These are phyloP conservation scores for Ranitomeya imitator DNA, from an alignment of 2,113 vertebrate species.

Conservation along the genomic window DNA sequence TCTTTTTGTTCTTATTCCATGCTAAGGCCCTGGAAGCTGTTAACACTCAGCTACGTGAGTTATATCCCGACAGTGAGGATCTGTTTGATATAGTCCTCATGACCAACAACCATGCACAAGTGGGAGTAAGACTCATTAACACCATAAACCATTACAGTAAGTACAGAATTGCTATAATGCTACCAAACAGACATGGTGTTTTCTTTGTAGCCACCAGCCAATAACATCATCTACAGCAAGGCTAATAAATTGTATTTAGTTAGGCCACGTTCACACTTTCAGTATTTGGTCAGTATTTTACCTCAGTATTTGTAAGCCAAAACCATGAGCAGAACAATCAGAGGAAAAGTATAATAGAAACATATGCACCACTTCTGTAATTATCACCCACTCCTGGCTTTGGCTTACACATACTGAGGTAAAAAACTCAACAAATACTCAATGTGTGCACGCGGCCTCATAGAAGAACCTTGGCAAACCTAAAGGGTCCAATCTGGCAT, in stretches of 20 bases:
- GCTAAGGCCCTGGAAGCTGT: constrained; percentile 93
- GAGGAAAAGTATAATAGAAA: too few species aligned
- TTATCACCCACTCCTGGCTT: too few species aligned
- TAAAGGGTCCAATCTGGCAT: not conserved
- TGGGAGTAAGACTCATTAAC: constrained; percentile 92
- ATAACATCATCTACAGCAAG: not conserved
- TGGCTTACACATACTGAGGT: too few species aligned
- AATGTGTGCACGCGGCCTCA: too few species aligned
- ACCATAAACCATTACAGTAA: constrained; percentile 94
- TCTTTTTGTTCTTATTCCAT: not conserved
- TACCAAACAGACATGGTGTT: not conserved
- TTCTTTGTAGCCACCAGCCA: not conserved
- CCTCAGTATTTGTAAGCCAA: too few species aligned
- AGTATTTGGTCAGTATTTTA: too few species aligned
- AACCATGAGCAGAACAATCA: too few species aligned
- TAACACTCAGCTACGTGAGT: constrained; percentile 81
- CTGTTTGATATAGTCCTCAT: constrained; percentile 94
- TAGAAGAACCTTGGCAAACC: not conserved
- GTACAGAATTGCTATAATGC: constrained; percentile 37
- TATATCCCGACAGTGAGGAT: constrained; percentile 91
- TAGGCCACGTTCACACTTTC: too few species aligned
- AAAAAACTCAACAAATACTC: too few species aligned
- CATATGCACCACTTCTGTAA: too few species aligned
- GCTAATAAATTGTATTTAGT: not conserved
- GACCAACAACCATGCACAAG: constrained; percentile 93